These are phyloP conservation scores for Rhaphigaster nebulosa DNA, from an alignment of 2,888 invertebrate genomes.

Conservation along the genomic window DNA sequence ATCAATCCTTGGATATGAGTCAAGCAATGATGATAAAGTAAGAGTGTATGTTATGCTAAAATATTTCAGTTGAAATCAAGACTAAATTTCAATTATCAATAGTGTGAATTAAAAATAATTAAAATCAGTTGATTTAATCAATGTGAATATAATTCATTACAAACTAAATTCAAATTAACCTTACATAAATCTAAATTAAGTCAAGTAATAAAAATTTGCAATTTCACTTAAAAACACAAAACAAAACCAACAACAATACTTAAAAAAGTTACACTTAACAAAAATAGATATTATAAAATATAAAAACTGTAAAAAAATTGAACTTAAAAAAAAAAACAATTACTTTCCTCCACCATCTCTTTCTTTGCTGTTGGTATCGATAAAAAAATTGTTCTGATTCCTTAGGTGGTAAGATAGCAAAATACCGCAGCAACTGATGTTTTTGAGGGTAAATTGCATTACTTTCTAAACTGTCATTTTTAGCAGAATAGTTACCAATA, in stretches of 20 bases:
- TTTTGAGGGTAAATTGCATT: slow-evolving; percentile 63
- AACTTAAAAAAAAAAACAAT: slow-evolving; percentile 61
- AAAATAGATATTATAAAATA: background rate
- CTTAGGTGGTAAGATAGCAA: slow-evolving; percentile 65
- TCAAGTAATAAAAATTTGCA: background rate
- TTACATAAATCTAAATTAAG: background rate
- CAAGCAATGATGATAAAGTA: too few relatives aligned
- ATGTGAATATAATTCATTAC: too few relatives aligned
- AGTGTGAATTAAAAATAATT: background rate
- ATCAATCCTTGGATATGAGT: too few relatives aligned
- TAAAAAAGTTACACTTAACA: background rate
- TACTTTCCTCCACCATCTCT: slow-evolving; percentile 89
- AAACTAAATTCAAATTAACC: too few relatives aligned
- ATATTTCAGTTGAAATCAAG: too few relatives aligned
- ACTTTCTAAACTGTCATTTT: background rate
- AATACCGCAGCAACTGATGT: slow-evolving; percentile 64
- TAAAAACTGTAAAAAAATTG: background rate
- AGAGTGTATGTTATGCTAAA: too few relatives aligned
- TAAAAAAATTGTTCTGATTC: slow-evolving; percentile 76
- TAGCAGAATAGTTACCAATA: slow-evolving; percentile 63
- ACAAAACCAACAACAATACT: background rate
- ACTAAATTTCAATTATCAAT: too few relatives aligned
- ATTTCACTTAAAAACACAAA: background rate
- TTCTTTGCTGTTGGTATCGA: slow-evolving; percentile 82
- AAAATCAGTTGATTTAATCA: background rate